These are phyloP conservation scores for Gallinago stenura DNA, from an alignment of 2,797 vertebrate genomes.

Conservation along the genomic window DNA sequence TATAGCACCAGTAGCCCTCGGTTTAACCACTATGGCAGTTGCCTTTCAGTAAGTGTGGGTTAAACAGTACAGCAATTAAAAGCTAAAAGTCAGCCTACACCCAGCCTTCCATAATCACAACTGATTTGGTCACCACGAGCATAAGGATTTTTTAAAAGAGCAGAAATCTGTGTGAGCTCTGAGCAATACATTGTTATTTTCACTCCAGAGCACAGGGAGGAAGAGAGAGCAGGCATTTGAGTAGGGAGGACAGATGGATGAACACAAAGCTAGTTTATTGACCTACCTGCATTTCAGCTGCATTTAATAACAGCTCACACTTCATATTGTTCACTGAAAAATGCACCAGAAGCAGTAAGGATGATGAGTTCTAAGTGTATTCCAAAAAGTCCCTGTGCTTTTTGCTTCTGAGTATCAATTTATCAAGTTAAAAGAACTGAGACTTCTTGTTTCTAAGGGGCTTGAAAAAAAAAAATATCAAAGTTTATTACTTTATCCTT, in stretches of 20 bases:
- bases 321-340: background rate
- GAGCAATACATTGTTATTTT: background rate
- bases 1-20: background rate
- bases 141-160: background rate
- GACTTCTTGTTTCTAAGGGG: background rate
- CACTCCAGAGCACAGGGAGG: background rate
- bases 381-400: background rate
- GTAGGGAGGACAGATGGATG: rapidly evolving
- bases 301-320: background rate
- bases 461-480: too few relatives aligned
- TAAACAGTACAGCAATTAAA: background rate
- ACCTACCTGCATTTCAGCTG: background rate
- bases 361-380: background rate
- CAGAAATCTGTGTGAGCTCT: background rate
- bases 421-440: background rate
- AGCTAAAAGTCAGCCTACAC: background rate
- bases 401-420: background rate
- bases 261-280: background rate
- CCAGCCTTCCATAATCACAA: background rate
- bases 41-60: background rate
- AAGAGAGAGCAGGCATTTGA: rapidly evolving
- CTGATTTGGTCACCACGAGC: rapidly evolving
- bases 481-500: background rate
- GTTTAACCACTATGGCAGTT: background rate
- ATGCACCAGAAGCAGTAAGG: background rate